Base-by-base conservation (phyloP, 2,113 vertebrate genomes). In the Anseranas semipalmata region DNA sequence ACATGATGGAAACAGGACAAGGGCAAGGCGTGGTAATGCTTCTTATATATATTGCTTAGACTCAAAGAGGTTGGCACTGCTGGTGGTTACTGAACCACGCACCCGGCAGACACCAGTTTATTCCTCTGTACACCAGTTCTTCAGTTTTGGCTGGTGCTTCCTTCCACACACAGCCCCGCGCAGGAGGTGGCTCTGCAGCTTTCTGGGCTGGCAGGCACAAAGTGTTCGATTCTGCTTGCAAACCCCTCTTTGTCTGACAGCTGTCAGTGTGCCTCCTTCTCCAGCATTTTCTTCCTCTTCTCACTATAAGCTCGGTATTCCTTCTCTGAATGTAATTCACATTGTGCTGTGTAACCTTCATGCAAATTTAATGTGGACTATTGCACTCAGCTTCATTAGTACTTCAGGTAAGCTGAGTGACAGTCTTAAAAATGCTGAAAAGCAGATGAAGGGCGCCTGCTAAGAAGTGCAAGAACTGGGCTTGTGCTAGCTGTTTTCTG, bases 21-120 rank as follows among this genome's bases (percentile, higher is more conserved):
- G 17, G 32, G 7, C 85, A 85, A 6, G 20, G 12, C 15, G 52
- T 70, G 20, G 14, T 45, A 11, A 4, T 32, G 5, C 43, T 65
- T 85, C 22, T 60, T 1, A 0, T 24, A 15, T 0, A 0, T 33
- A 3, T 25, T 33, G 16, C 9, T 28, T 45, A 63, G 33, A 3
- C 5, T 22, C 55, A 37, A 28, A 9, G n/a, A 39, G 6, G 12
- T 28, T 2, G 7, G 8, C 33, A 5, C 13, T 15, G 17, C 43
- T 35, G 35, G 10, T 65, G 50, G 25, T 16, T 82, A 43, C 10
- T 48, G 37, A 75, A 16, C 20, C 21, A 8, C 3, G 20, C 28
- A 18, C 9, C 2, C 1, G 22, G 52, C 25, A 87, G 35, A 48
- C 5, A 4, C 10, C 15, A 27, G 6, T 39, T 74, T 35, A 28